Evolutionary conservation across 2,888 invertebrate species (phyloP), one percentile per base, ranked within the genome.

Genomic region (Leuctra nigra): DNA sequence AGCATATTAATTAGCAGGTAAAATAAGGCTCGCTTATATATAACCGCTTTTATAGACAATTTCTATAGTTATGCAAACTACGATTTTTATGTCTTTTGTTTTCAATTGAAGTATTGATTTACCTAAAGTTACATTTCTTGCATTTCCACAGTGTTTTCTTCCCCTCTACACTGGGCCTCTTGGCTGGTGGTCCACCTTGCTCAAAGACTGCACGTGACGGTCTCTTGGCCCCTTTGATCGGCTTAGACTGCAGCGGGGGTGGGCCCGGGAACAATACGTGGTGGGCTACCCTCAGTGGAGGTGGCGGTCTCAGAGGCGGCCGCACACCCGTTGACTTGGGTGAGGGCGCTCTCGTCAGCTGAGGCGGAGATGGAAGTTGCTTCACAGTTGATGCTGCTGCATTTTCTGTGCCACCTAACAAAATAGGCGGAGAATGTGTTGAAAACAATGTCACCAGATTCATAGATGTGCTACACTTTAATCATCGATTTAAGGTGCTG

Each of bases 71-170:
- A n/a, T n/a, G n/a, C n/a, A n/a, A n/a, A n/a, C n/a, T n/a, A n/a
- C n/a, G n/a, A n/a, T n/a, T n/a, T n/a, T n/a, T n/a, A n/a, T n/a
- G n/a, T n/a, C n/a, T n/a, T n/a, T n/a, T n/a, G n/a, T n/a, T n/a
- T n/a, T n/a, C n/a, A n/a, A n/a, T n/a, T n/a, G n/a, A n/a, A n/a
- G n/a, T n/a, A n/a, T n/a, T n/a, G 2, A 74, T 78, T 78, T 72
- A 89, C 89, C 83, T 86, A 73, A 87, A 93, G 69, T 86, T 83
- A 72, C 94, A 95, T 68, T 88, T 88, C 72, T 91, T 91, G 73
- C 94, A 95, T 70, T 91, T 89, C 86, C 91, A 91, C 64, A 86
- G 73, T 13, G 87, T 87, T 67, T 84, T 83, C 72, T 86, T 88
- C 39, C 46, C 39, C 2, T 54, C 55, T 18, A 39, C 47, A 55